phyloP scores from a whole-genome alignment of 64 coral and sea anemone species.

The Exaiptasia diaphana region DNA sequence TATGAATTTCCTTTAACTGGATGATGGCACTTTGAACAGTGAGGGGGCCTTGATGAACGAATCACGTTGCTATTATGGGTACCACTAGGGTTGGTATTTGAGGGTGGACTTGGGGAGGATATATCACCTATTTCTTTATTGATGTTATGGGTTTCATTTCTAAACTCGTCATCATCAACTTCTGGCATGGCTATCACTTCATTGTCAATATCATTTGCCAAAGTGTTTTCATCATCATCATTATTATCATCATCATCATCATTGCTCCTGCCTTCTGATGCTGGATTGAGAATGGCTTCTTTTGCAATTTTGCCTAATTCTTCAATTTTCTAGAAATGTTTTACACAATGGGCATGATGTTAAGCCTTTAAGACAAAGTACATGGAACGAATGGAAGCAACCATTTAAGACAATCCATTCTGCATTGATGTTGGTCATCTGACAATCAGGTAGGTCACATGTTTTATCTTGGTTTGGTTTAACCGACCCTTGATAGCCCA shows the following conservation, averaged over 20 bases:
- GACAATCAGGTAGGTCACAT: constrained; percentile 45
- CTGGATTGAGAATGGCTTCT: constrained; percentile 45
- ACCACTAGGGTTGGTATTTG: neutral
- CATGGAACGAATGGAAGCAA: constrained; percentile 63
- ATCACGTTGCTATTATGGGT: neutral
- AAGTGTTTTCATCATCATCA: neutral
- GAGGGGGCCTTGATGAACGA: constrained; percentile 1
- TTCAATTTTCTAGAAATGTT: constrained; percentile 29
- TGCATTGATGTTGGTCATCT: neutral
- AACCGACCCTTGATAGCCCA: constrained; percentile 12
- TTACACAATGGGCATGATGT: constrained; percentile 36
- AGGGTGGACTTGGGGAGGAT: constrained; percentile 6
- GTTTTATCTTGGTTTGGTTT: constrained; percentile 20
- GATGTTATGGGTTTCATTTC: neutral
- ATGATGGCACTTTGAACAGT: constrained; percentile 37
- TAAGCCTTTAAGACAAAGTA: constrained; percentile 12
- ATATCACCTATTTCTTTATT: constrained; percentile 23
- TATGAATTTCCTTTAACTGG: constrained; percentile 20
- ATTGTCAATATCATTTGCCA: neutral
- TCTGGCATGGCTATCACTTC: neutral
- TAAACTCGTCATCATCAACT: constrained; percentile 15
- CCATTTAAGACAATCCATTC: constrained; percentile 27
- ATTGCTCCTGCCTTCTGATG: neutral
- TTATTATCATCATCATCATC: neutral
- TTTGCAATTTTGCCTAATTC: constrained; percentile 49